phyloP scores from a whole-genome alignment of 2,113 vertebrate species.

The Triplophysa tibetana region DNA sequence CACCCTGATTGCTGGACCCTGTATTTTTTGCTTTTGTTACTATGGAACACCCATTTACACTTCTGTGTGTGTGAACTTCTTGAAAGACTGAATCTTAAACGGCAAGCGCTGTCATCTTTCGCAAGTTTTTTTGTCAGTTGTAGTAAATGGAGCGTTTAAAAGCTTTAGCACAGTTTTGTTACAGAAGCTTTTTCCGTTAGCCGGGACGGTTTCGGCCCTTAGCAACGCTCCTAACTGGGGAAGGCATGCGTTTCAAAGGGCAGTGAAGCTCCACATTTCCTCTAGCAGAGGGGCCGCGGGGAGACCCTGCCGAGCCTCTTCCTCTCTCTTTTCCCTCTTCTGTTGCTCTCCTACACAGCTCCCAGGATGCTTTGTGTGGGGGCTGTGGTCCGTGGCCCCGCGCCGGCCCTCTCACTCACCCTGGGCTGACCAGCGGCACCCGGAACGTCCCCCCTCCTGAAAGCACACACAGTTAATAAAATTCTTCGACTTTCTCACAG shows the following conservation, averaged over 20 bases:
- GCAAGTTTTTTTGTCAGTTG: background rate
- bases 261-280: conserved; percentile 77
- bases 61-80: background rate
- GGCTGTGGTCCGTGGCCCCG: conserved; percentile 79
- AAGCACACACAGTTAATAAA: conserved; percentile 64
- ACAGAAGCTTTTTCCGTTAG: background rate
- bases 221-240: conserved; percentile 82
- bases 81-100: background rate
- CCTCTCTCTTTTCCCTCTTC: conserved; percentile 60
- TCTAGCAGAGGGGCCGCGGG: conserved; percentile 63
- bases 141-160: background rate
- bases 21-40: background rate
- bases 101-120: background rate
- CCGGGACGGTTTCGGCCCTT: conserved; percentile 79
- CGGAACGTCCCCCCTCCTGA: conserved; percentile 78
- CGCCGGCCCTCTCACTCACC: conserved; percentile 84
- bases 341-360: conserved; percentile 65
- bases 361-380: conserved; percentile 81
- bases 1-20: too few species aligned
- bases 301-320: conserved; percentile 79
- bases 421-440: conserved; percentile 72
- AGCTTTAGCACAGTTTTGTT: background rate
- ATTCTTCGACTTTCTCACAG: conserved; percentile 65
- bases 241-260: conserved; percentile 86
- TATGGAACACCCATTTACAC: background rate